Base-by-base conservation (phyloP, 2,797 vertebrate species). In the Girardinus metallicus region DNA sequence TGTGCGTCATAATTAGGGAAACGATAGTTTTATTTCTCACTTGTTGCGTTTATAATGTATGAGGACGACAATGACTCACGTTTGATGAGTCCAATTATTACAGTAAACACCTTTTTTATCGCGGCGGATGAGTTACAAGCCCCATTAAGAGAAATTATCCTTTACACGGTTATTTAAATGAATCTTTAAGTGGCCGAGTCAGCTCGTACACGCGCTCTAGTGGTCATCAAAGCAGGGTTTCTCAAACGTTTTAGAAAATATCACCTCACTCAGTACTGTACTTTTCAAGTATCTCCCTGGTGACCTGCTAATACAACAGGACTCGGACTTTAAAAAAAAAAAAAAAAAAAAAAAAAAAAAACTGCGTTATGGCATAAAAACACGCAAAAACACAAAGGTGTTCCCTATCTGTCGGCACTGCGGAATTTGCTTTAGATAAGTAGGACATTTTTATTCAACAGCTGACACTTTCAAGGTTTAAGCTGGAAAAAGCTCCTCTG, bases 121-220 rank as follows among this genome's bases (percentile, higher is more conserved):
- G 5, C 5, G 12, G 18, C 34, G 3, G 21, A 36, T 16, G 34
- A 66, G 13, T 66, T 66, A 26, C 21, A 41, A 68, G 64, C 21
- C 21, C 46, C 60, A 79, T 71, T 66, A 11, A 46, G 29, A 44
- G 39, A 34, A 0, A 16, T 68, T 68, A 34, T 23, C 10, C 21
- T 39, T 46, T 74, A 26, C 2, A 44, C 5, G 4, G 9, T 23
- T 21, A 6, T 21, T 72, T 43, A 53, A 12, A n/a, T 10, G 18
- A 6, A 51, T 68, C 26, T 36, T 55, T 47, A 29, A 43, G 46
- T 51, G 34, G 1, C n/a, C 31, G 5, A 36, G 11, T 12, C 51
- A 60, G 44, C 36, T 34, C 36, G 60, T 36, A 23, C 13, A 47
- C 72, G 80, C 83, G 70, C 64, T n/a, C 83, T 86, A 80, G 78